These are phyloP conservation scores for Pyrgilauda ruficollis DNA, from an alignment of 2,113 vertebrate species.

Conservation along the genomic window DNA sequence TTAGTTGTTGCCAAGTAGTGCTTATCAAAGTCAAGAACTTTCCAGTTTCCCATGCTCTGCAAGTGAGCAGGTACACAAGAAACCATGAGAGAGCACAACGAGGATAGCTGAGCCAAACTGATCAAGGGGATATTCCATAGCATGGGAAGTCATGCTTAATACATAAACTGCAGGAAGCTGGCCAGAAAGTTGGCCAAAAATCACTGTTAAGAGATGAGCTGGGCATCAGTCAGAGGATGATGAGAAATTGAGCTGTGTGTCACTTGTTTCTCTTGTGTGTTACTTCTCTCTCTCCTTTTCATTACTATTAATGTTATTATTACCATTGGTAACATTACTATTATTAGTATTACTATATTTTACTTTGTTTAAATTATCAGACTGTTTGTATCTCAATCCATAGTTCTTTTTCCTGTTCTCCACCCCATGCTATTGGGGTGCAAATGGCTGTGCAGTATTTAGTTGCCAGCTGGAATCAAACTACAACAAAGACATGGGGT, in stretches of 20 bases:
- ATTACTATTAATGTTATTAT: background rate
- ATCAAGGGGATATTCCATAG: background rate
- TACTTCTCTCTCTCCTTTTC: background rate
- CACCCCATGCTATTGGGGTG: background rate
- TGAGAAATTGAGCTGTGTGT: background rate
- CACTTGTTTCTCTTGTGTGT: background rate
- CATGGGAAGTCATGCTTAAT: background rate
- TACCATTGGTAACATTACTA: background rate
- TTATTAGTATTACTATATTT: background rate
- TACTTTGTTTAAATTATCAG: background rate
- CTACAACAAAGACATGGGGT: background rate
- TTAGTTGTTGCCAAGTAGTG: background rate
- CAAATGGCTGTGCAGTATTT: background rate
- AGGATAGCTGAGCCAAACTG: background rate
- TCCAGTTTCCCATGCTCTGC: too few relatives aligned
- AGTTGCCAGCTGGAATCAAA: background rate
- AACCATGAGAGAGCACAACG: background rate
- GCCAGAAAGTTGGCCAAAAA: background rate
- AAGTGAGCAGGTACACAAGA: background rate
- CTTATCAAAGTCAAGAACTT: background rate
- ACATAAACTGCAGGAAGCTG: background rate
- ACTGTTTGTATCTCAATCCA: background rate
- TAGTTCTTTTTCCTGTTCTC: background rate
- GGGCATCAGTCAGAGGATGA: rapidly evolving
- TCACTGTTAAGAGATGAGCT: background rate